Conservation (phyloP, 1,140 invertebrate species). For the Eumeta japonica region DNA sequence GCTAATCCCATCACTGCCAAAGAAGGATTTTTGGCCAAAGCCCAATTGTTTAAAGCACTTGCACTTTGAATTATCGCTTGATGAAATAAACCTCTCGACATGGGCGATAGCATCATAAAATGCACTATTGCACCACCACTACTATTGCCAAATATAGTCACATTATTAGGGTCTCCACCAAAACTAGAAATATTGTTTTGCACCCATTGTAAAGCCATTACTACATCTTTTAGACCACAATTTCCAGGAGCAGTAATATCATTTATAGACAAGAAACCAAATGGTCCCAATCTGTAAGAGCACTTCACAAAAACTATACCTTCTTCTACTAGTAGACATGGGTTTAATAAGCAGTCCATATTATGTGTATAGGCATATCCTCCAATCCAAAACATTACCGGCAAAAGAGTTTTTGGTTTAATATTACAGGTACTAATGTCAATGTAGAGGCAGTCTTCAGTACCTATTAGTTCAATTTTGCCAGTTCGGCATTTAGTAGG, state of each 20-base stretch:
- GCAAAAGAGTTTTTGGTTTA: conserved; percentile 26
- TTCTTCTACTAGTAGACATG: conserved; percentile 26
- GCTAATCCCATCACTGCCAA: conserved; percentile 26
- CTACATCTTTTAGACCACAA: conserved; percentile 64
- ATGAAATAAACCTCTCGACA: conserved; percentile 59
- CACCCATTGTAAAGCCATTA: conserved; percentile 62
- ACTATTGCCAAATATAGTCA: conserved; percentile 63
- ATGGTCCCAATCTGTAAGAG: conserved; percentile 35
- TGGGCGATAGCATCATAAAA: conserved; percentile 54
- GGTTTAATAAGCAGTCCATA: conserved; percentile 25
- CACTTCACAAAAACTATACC: conserved; percentile 38
- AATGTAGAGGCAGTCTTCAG: conserved; percentile 43
- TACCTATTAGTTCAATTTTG: conserved; percentile 18
- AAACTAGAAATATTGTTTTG: conserved; percentile 61
- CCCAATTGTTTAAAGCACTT: conserved; percentile 40
- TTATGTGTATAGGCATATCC: conserved; percentile 22
- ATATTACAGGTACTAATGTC: conserved; percentile 30
- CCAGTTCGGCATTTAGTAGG: conserved; percentile 13
- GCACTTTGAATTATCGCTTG: conserved; percentile 49
- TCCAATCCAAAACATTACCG: conserved; percentile 48
- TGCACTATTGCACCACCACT: conserved; percentile 60
- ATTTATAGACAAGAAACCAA: conserved; percentile 43
- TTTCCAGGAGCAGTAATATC: conserved; percentile 58
- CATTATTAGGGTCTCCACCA: conserved; percentile 60
- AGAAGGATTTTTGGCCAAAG: conserved; percentile 30